These are phyloP conservation scores for Arctia plantaginis DNA, from an alignment of 2,888 invertebrate genomes.

Conservation along the genomic window DNA sequence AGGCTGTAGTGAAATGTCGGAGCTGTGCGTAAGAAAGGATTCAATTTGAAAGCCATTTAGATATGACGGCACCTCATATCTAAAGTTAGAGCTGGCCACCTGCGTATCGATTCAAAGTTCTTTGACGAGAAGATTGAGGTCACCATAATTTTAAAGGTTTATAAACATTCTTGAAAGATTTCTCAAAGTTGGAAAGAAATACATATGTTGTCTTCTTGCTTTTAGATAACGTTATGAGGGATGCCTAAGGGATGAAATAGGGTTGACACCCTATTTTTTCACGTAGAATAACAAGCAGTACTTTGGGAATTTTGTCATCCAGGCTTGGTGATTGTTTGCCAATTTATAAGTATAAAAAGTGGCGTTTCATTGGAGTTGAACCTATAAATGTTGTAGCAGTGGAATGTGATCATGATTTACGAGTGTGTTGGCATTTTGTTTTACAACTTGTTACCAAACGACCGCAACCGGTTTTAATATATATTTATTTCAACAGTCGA, in stretches of 20 bases:
- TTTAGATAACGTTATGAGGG: background rate
- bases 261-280: background rate
- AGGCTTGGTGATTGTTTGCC: background rate
- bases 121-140: background rate
- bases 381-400: slow-evolving; percentile 41
- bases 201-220: background rate
- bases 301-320: background rate
- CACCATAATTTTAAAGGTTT: background rate
- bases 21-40: background rate
- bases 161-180: background rate
- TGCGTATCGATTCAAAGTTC: background rate
- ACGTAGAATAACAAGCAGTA: background rate
- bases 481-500: slow-evolving; percentile 24
- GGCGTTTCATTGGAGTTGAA: slow-evolving; percentile 30
- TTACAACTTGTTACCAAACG: slow-evolving; percentile 27
- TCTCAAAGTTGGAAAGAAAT: background rate
- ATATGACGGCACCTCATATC: background rate
- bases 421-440: slow-evolving; percentile 34
- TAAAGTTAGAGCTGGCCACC: background rate
- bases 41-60: background rate
- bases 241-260: background rate
- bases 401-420: slow-evolving; percentile 50
- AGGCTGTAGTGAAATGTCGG: background rate
- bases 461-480: slow-evolving; percentile 29
- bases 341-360: slow-evolving; percentile 18